These are phyloP conservation scores for Falco concolor DNA, from an alignment of 2,797 vertebrate genomes.

Conservation along the genomic window DNA sequence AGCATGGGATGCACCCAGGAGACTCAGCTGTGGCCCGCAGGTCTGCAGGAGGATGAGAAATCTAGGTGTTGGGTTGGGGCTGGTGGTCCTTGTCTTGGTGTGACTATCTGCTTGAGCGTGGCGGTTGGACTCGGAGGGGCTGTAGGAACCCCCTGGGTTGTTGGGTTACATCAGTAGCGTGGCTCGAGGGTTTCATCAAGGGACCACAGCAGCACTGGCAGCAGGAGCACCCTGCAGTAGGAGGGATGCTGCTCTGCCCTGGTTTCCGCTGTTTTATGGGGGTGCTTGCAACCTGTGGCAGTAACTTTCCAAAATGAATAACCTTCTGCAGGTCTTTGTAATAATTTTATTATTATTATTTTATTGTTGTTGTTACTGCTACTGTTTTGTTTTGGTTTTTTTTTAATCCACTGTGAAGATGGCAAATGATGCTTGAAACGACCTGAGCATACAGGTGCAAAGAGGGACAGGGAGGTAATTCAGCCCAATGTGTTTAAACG, in stretches of 20 bases:
- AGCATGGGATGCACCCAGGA: background rate
- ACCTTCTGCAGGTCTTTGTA: background rate
- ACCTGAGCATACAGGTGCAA: background rate
- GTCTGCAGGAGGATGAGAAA: background rate
- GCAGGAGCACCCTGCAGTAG: background rate
- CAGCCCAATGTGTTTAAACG: background rate
- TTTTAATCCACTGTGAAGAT: background rate
- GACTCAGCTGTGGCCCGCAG: background rate
- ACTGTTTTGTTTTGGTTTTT: too few relatives aligned
- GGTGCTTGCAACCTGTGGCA: background rate
- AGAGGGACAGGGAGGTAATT: background rate
- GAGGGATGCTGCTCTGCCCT: background rate
- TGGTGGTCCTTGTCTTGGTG: background rate
- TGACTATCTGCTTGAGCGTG: background rate
- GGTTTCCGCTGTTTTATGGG: background rate
- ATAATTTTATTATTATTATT: background rate
- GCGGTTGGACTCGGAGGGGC: accelerated
- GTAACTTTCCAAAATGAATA: background rate
- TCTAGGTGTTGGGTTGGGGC: background rate
- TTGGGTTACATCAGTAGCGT: background rate
- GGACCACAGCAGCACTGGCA: background rate
- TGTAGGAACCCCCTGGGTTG: background rate
- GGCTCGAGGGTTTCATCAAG: background rate
- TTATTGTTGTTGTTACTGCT: too few relatives aligned
- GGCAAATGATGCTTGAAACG: background rate